Base-by-base conservation (phyloP, 92 coral and sea anemone species). In the Meandrina meandrites region DNA sequence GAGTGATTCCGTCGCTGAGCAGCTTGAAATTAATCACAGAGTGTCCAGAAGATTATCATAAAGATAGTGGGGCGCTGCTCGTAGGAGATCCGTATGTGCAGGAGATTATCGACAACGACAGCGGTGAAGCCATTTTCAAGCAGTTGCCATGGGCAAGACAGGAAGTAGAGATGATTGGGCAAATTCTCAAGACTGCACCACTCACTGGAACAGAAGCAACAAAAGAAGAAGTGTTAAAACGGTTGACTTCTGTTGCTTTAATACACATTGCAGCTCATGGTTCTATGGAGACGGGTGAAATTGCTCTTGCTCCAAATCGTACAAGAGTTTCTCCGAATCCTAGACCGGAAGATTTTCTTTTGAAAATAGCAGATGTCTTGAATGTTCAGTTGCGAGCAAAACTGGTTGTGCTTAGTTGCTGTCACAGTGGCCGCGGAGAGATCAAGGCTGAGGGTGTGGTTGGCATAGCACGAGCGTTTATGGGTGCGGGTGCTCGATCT, bases 201-300 rank as follows among this genome's bases (percentile, higher is more conserved):
- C 69, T 62, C 69, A 62, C 69, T 22, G 31, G 69, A 9, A 24
- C 8, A 19, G 69, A 62, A 8, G 69, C 69, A 62, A 62, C 69
- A 24, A 62, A 62, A 62, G 69, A 62, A 1, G 69, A 22, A 62
- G 69, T 62, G 31, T 10, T 24, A 62, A 22, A n/a, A 62, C 69
- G 69, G 30, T 24, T 62, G 30, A 0, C 30, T 1, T 62, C 69
- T 22, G 69, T 62, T 24, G 69, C 69, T 24, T 21, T 62, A 3
- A 14, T 62, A 24, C 69, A 62, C 69, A 62, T 62, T 62, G 75
- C 75, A 69, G 75, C 75, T 28, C 75, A 69, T 69, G 75, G 75
- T 30, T 5, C 22, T 13, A 32, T 31, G 42, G 75, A 70, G 28
- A 70, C 75, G 5, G 75, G 75, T 3, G 75, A 70, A 15, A 70